Evolutionary conservation across 2,888 invertebrate genomes (phyloP).

Genomic region (Exephanes ischioxanthus): DNA sequence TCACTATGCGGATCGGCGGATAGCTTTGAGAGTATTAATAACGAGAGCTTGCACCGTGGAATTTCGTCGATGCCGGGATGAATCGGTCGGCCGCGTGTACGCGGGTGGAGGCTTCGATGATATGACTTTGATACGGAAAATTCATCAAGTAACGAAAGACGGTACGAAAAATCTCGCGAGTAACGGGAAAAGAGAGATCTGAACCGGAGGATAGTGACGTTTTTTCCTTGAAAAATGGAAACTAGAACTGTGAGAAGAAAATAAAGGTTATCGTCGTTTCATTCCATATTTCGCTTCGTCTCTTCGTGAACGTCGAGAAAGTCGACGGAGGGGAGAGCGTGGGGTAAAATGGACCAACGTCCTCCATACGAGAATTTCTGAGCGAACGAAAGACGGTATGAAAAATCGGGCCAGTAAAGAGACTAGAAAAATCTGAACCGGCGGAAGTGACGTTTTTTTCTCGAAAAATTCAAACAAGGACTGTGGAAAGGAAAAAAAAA

Average conservation of each 20-base stretch:
- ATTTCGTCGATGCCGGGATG: slow-evolving; percentile 51
- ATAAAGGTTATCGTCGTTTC: neutral
- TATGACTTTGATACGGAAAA: slow-evolving; percentile 10
- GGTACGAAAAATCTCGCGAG: neutral
- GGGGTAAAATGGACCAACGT: too few species aligned
- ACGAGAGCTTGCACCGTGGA: slow-evolving; percentile 62
- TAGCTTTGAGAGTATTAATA: slow-evolving; percentile 68
- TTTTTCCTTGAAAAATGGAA: slow-evolving; percentile 32
- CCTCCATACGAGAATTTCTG: slow-evolving; percentile 14
- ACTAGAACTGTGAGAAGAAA: neutral
- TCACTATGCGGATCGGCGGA: slow-evolving; percentile 59
- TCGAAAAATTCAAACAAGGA: slow-evolving; percentile 23
- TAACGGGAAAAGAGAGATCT: slow-evolving; percentile 7
- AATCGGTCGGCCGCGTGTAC: slow-evolving; percentile 10
- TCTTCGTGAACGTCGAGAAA: neutral
- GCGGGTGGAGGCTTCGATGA: neutral
- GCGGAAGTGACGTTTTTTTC: slow-evolving; percentile 23
- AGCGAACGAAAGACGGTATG: slow-evolving; percentile 1
- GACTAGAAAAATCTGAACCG: neutral
- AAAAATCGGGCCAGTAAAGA: neutral
- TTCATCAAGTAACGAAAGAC: slow-evolving; percentile 26
- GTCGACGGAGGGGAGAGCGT: neutral
- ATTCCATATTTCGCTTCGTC: neutral
- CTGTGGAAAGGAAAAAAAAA: neutral
- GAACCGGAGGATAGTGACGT: slow-evolving; percentile 8